Percentiles rank a stretch among this genome's conserved stretches.
Evolutionary conservation across 2,113 vertebrate genomes (phyloP).

Genomic region (Columba livia): DNA sequence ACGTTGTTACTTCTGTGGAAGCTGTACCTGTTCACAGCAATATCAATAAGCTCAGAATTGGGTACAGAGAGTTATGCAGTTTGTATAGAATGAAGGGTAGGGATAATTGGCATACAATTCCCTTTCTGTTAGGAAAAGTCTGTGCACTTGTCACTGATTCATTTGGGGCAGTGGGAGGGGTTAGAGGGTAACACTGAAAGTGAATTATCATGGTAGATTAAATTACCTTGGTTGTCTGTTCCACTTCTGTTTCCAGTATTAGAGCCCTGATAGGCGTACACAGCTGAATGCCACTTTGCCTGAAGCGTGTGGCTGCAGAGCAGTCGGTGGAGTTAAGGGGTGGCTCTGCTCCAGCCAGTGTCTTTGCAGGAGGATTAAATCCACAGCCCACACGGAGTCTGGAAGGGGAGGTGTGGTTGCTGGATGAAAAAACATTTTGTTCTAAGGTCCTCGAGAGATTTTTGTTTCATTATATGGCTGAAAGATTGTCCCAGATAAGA

Average conservation of each 20-base stretch:
- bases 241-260: neutral
- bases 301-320: neutral
- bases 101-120: neutral
- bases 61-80: neutral
- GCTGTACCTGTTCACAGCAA: rapidly evolving
- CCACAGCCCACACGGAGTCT: neutral
- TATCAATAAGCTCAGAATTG: neutral
- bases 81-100: neutral
- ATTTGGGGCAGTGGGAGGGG: neutral
- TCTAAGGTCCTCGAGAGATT: neutral
- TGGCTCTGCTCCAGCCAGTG: neutral
- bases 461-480: constrained; percentile 17
- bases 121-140: neutral
- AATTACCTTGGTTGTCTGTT: neutral
- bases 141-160: neutral
- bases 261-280: neutral
- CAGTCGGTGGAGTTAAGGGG: neutral
- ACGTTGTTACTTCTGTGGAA: neutral
- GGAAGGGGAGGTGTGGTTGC: neutral
- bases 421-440: neutral
- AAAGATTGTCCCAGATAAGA: constrained; percentile 14
- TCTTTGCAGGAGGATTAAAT: neutral
- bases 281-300: neutral
- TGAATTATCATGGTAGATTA: neutral
- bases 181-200: neutral